Evolutionary conservation across 2,797 vertebrate genomes (phyloP), one percentile per base, ranked within the genome.

Genomic region (Epinephelus coioides): DNA sequence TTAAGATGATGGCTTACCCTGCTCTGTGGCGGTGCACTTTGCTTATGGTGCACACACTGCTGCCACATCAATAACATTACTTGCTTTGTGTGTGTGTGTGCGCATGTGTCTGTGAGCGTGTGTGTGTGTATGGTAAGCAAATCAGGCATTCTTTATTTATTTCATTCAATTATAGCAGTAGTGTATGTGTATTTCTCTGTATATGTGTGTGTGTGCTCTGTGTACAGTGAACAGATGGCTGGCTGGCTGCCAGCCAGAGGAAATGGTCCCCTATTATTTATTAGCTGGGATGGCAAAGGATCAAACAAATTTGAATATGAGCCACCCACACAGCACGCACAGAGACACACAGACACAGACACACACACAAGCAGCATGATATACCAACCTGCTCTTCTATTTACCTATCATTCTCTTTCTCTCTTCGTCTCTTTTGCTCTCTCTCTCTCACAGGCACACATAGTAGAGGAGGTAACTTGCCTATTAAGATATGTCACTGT

Each of bases 401-500:
- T 66, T 65, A 40, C 46, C 13, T 5, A 54, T 66, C 47, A 27
- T 34, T 55, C 40, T 56, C 18, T 76, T 13, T 69, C 5, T 18
- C 46, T 49, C 9, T 11, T 30, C 27, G 27, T 30, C 34, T 30
- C 2, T 6, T 18, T 46, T 46, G 21, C 30, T 21, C 34, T 50
- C 38, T 21, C 50, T 47, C 44, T 15, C 44, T 3, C 40, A 12
- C 40, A 43, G 9, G 23, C 43, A 73, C 81, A 82, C 65, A 70
- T 53, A 80, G 23, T 40, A 65, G 79, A 84, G 71, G 56, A 65
- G 49, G 53, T 54, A 38, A 63, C 69, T 68, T 50, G 34, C 68
- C 82, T 69, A 86, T 90, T 81, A 91, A 84, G 85, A 77, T 78
- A 64, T 79, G 85, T 78, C 64, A 80, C 79, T 69, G 69, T 73